Evolutionary conservation across 2,888 invertebrate species (phyloP).

Genomic region (Lomographa bimaculata): DNA sequence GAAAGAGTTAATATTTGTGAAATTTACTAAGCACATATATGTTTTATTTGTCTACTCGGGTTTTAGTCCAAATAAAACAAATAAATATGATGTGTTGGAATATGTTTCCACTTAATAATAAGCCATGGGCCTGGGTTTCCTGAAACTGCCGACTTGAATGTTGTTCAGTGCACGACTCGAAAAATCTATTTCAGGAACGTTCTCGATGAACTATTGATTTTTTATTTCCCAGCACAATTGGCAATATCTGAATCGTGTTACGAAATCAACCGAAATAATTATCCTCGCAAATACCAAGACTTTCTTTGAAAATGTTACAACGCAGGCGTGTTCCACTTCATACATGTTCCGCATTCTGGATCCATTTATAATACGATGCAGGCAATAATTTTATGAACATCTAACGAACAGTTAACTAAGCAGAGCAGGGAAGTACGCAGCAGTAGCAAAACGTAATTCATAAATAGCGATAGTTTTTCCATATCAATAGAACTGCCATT

Average conservation of each 20-base stretch:
- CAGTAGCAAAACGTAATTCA: no score
- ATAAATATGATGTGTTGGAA: no score
- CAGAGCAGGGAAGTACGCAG: slow-evolving; percentile 14
- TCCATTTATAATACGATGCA: slow-evolving; percentile 24
- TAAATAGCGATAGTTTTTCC: no score
- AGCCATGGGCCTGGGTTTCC: no score
- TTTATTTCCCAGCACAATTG: slow-evolving; percentile 51
- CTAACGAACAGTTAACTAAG: slow-evolving; percentile 16
- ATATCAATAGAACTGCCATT: no score
- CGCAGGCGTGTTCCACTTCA: slow-evolving; percentile 42
- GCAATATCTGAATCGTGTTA: slow-evolving; percentile 50
- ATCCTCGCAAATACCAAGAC: slow-evolving; percentile 33
- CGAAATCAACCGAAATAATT: slow-evolving; percentile 20
- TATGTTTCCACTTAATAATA: no score
- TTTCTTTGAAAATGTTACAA: slow-evolving; percentile 45
- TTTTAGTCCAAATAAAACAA: no score
- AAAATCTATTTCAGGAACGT: slow-evolving; percentile 14
- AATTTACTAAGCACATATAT: not conserved
- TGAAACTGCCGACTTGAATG: no score
- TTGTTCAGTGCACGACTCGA: no score
- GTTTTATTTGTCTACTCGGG: no score
- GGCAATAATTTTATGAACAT: slow-evolving; percentile 14
- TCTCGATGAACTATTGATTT: slow-evolving; percentile 35
- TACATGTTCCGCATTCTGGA: slow-evolving; percentile 50
- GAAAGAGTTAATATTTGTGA: no score